These are phyloP conservation scores for Euphydryas editha DNA, from an alignment of 2,888 invertebrate species.

Conservation along the genomic window DNA sequence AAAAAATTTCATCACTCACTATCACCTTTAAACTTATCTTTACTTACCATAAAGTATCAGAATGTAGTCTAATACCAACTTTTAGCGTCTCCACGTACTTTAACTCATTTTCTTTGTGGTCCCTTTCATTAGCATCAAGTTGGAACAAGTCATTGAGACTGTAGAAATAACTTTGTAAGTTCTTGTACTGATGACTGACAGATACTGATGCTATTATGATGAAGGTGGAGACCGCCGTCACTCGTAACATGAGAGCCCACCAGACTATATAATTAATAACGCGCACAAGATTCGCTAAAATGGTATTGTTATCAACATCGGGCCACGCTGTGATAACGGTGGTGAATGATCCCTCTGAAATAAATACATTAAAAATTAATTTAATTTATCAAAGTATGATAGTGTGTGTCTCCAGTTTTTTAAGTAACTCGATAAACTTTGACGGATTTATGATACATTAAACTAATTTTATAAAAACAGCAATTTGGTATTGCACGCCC, in stretches of 20 bases:
- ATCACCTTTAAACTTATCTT: constrained; percentile 1
- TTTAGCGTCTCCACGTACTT: constrained; percentile 55
- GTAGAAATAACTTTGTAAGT: constrained; percentile 59
- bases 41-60: constrained; percentile 58
- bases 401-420: too few species aligned
- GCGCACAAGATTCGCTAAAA: constrained; percentile 45
- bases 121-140: constrained; percentile 25
- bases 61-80: constrained; percentile 59
- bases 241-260: constrained; percentile 52
- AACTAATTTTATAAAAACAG: too few species aligned
- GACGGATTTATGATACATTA: too few species aligned
- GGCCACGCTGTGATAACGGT: constrained; percentile 61
- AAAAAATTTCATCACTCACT: neutral
- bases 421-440: too few species aligned
- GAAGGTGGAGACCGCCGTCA: constrained; percentile 46
- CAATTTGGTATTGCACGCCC: too few species aligned
- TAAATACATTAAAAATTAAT: neutral
- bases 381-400: too few species aligned
- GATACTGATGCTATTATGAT: constrained; percentile 50
- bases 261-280: constrained; percentile 50
- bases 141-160: constrained; percentile 54
- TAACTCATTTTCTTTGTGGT: constrained; percentile 52
- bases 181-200: constrained; percentile 57
- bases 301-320: constrained; percentile 48
- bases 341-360: constrained; percentile 49